Evolutionary conservation across 1,140 invertebrate genomes (phyloP), one percentile per base, ranked within the genome.

Genomic region (Adoxophyes honmai): DNA sequence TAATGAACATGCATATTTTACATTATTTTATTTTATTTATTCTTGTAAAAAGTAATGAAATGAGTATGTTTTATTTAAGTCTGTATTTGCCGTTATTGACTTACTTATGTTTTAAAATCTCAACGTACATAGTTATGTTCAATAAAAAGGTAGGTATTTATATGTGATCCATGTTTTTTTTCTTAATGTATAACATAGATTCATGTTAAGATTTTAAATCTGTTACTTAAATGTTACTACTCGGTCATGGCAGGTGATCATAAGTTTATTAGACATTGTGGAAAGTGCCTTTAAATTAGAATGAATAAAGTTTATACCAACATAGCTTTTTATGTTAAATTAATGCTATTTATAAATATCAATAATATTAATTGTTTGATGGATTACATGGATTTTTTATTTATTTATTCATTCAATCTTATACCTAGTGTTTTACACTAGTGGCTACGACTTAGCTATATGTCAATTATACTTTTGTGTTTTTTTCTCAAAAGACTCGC

Each of bases 361-460:
- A 86, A 88, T 86, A 85, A 87, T 84, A 86, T 86, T 86, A 85
- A 86, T 73, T 86, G 83, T 86, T 86, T 88, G 76, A 86, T 86
- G 86, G 84, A 88, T 60, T 60, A 60, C 64, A 65, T 70, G 62
- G 73, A 70, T 63, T 59, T 58, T 75, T 79, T 73, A 64, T 75
- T 72, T 75, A 68, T 62, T 66, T 57, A 66, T 68, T 63, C n/a
- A n/a, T 59, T 57, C 6, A 3, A 28, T 28, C 21, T 28, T 6
- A 2, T 28, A 28, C n/a, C n/a, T 28, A 28, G 21, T 28, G 2
- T 28, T 28, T 28, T 28, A 6, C 21, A 28, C 21, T 3, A 28
- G 6, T 3, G 6, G 6, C 21, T 28, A 6, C 21, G 21, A 28
- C 6, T 2, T 3, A 2, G 21, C n/a, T n/a, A n/a, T n/a, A 28